Percentiles rank a stretch among this genome's conserved stretches.
Conservation (phyloP, 2,113 vertebrate species). For the Saimiri boliviensis region DNA sequence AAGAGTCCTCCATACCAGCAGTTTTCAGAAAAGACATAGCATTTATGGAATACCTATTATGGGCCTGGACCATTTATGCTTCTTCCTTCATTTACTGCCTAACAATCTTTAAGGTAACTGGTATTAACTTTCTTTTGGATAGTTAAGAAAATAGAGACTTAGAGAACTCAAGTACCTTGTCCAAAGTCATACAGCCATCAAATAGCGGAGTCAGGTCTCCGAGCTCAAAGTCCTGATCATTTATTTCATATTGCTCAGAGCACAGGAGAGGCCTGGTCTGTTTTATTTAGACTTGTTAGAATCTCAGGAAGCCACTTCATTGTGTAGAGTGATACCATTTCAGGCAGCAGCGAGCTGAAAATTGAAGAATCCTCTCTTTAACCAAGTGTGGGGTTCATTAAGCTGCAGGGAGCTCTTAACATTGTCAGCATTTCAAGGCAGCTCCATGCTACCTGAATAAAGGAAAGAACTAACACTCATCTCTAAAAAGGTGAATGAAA, state of each 20-base stretch:
- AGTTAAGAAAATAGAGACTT: neutral
- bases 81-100: neutral
- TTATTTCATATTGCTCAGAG: neutral
- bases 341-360: conserved; percentile 45
- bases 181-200: neutral
- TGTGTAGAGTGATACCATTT: neutral
- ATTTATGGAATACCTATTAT: neutral
- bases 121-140: neutral
- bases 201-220: neutral
- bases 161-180: neutral
- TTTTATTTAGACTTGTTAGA: neutral
- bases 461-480: neutral
- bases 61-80: neutral
- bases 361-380: conserved; percentile 38
- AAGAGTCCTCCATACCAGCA: neutral
- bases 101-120: neutral
- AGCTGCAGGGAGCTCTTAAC: conserved; percentile 51
- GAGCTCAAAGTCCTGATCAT: neutral
- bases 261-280: neutral
- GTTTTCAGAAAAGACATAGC: neutral
- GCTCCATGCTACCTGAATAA: neutral
- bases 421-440: neutral
- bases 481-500: conserved; percentile 58
- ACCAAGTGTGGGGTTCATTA: conserved; percentile 54
- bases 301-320: neutral